Base-by-base conservation (phyloP, 2,113 vertebrate species). In the Labeo catla region DNA sequence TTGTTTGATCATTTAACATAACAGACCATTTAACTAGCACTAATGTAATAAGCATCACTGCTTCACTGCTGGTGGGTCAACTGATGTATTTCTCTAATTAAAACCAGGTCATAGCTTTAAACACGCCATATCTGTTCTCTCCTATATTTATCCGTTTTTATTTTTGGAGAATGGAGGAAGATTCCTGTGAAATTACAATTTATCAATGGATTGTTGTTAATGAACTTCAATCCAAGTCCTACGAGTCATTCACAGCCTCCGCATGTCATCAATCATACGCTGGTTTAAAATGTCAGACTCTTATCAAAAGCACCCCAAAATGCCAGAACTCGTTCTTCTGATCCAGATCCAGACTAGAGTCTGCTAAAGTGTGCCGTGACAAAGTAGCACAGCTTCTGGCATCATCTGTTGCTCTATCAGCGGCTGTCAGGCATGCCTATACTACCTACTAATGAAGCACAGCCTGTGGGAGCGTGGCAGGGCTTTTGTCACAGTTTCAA, bases 401-500 rank as follows among this genome's bases (percentile, higher is more conserved):
- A 61, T 81, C 72, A 34, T 74, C 57, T 74, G 57, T 73, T 82
- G 21, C 68, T 52, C 52, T 65, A 74, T 76, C 78, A 74, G 68
- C 4, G 15, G 57, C 3, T 50, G 43, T 76, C 34, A 88, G 61
- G 73, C 73, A 49, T 70, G 21, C 72, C 80, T 82, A 34, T 49
- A 10, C 77, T 59, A 73, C 63, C 49, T 74, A 57, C 68, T 54
- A 73, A 76, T 76, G 49, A 84, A 57, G 34, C 23, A 11, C 36
- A 57, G 23, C 65, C 45, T 6, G 45, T 57, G 52, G 61, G 77
- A 85, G 23, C 28, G 3, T 16, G 76, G 61, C 76, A 87, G 49
- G 16, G 50, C 77, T 85, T 86, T 81, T 84, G 85, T 84, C 70
- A 66, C 47, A 39, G 28, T 76, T 63, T 87, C 52, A 77, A 82